phyloP scores from a whole-genome alignment of 2,888 invertebrate genomes.

The Scrobipalpa costella region DNA sequence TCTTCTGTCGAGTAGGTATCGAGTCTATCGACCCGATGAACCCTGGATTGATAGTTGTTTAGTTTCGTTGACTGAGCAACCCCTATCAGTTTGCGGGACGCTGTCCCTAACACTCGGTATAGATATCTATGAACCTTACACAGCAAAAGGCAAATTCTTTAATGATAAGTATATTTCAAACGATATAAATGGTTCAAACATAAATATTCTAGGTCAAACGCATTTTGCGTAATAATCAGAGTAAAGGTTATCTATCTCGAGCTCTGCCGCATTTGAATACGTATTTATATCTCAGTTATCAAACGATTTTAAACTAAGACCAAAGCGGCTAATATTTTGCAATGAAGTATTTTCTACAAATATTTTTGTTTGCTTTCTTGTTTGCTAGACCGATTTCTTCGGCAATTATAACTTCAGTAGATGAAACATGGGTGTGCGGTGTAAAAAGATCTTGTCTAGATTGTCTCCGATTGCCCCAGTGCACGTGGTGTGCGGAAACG shows the following conservation, averaged over 20 bases:
- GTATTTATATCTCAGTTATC: conserved; percentile 22
- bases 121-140: too few species aligned
- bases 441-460: conserved; percentile 65
- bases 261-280: conserved; percentile 46
- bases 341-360: conserved; percentile 14
- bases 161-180: too few species aligned
- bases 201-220: conserved; percentile 21
- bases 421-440: conserved; percentile 61
- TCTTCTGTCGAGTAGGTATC: too few species aligned
- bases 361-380: neutral
- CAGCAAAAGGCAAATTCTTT: too few species aligned
- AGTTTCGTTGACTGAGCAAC: too few species aligned
- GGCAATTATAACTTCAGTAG: conserved; percentile 36
- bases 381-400: neutral
- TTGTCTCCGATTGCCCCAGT: conserved; percentile 63
- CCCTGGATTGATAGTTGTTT: too few species aligned
- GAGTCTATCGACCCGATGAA: too few species aligned
- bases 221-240: conserved; percentile 46
- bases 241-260: conserved; percentile 65
- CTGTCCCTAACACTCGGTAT: too few species aligned
- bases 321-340: neutral
- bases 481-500: conserved; percentile 66
- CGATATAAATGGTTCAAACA: neutral
- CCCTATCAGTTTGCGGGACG: too few species aligned
- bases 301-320: neutral